These are phyloP conservation scores for Pogonocichla stellata DNA, from an alignment of 2,113 vertebrate species.

Conservation along the genomic window DNA sequence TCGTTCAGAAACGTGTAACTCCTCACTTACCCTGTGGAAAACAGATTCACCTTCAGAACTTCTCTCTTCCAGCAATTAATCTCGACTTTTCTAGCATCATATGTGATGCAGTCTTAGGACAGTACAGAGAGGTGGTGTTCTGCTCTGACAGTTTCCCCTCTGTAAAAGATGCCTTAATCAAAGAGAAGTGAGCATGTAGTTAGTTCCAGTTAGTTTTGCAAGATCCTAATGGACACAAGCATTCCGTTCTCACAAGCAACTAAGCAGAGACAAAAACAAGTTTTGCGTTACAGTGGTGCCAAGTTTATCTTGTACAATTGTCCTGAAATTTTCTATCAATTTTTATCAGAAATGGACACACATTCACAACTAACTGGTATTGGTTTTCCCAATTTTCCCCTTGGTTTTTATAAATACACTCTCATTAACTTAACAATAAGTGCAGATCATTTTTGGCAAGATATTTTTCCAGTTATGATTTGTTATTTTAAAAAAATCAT, in stretches of 20 bases:
- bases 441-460: background rate
- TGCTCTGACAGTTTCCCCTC: background rate
- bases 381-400: background rate
- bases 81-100: background rate
- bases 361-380: background rate
- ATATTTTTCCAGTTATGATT: background rate
- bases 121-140: background rate
- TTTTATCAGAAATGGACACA: background rate
- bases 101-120: background rate
- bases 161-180: background rate
- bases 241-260: background rate
- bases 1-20: background rate
- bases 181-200: background rate
- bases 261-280: background rate
- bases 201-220: background rate
- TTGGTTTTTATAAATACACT: background rate
- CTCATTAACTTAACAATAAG: background rate
- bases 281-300: background rate
- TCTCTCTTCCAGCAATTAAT: background rate
- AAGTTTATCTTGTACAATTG: background rate
- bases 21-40: accelerated
- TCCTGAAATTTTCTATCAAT: background rate
- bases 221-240: background rate
- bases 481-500: background rate
- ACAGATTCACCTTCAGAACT: background rate